Evolutionary conservation across 1,140 invertebrate species (phyloP).

Genomic region (Ylistrum balloti): DNA sequence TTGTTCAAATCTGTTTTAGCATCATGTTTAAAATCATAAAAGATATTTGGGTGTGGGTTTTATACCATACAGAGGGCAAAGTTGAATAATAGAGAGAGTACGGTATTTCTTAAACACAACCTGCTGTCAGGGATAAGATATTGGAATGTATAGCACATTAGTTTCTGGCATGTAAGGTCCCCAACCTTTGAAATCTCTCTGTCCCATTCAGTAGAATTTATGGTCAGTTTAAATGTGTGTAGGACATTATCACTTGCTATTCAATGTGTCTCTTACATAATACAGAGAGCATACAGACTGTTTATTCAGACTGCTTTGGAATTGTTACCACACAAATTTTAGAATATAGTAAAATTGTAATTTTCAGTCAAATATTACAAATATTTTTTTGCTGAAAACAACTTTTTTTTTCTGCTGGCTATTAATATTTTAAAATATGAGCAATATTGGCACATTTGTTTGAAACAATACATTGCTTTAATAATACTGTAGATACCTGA

Average conservation of each 20-base stretch:
- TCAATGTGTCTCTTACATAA: neutral
- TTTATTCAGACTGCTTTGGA: too few species aligned
- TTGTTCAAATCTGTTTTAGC: neutral
- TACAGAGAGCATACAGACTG: neutral
- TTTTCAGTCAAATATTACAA: too few species aligned
- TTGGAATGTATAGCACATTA: neutral
- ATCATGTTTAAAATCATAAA: neutral
- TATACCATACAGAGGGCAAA: neutral
- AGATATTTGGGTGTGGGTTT: neutral
- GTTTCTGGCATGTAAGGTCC: neutral
- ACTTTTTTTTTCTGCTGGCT: too few species aligned
- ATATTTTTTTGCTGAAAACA: too few species aligned
- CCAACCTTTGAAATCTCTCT: neutral
- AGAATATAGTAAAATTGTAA: too few species aligned
- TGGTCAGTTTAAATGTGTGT: conserved; percentile 4
- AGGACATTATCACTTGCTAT: neutral
- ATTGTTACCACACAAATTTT: too few species aligned
- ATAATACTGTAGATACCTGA: too few species aligned
- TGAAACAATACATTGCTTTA: too few species aligned
- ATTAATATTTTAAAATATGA: too few species aligned
- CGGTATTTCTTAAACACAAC: neutral
- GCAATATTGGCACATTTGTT: too few species aligned
- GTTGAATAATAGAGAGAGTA: neutral
- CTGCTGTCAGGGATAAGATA: neutral
- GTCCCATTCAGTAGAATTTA: neutral